A percentile compares a stretch with the other conserved stretches of the same genome.
Evolutionary conservation across 2,888 invertebrate genomes (phyloP).

Genomic region (Drosophila prolongata): DNA sequence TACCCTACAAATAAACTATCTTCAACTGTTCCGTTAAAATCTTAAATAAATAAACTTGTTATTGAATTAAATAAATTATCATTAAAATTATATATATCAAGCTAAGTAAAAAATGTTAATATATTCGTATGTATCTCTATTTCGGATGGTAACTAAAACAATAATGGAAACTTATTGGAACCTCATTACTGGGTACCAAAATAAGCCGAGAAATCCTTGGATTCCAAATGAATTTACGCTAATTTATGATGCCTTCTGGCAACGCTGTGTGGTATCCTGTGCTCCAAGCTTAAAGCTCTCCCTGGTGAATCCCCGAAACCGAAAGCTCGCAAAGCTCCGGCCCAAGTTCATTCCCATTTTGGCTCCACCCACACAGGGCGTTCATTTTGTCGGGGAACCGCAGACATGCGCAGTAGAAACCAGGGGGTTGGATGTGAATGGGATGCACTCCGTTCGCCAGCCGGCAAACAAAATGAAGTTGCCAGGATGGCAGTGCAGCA

Average conservation of each 20-base stretch:
- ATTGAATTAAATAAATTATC: too few relatives aligned
- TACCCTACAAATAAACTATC: background rate
- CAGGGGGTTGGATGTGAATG: slow-evolving; percentile 57
- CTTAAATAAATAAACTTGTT: too few relatives aligned
- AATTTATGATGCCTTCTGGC: slow-evolving; percentile 66
- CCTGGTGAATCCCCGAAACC: slow-evolving; percentile 33
- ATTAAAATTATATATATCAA: too few relatives aligned
- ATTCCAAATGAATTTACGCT: slow-evolving; percentile 38
- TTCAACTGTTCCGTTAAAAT: too few relatives aligned
- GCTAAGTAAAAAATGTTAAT: too few relatives aligned
- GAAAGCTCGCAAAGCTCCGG: slow-evolving; percentile 59
- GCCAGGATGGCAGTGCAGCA: slow-evolving; percentile 54
- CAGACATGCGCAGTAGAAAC: slow-evolving; percentile 61
- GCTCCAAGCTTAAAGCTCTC: slow-evolving; percentile 39
- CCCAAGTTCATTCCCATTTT: slow-evolving; percentile 59
- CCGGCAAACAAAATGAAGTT: slow-evolving; percentile 73
- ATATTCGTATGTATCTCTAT: too few relatives aligned
- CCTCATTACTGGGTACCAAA: background rate
- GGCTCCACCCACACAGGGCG: slow-evolving; percentile 73
- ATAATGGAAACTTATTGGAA: too few relatives aligned
- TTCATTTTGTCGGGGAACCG: slow-evolving; percentile 64
- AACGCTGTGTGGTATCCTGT: slow-evolving; percentile 58
- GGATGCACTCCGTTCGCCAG: slow-evolving; percentile 37
- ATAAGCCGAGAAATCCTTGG: background rate
- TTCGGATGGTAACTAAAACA: too few relatives aligned